Base-by-base conservation (phyloP, 1,140 invertebrate genomes). In the Rhyzopertha dominica region DNA sequence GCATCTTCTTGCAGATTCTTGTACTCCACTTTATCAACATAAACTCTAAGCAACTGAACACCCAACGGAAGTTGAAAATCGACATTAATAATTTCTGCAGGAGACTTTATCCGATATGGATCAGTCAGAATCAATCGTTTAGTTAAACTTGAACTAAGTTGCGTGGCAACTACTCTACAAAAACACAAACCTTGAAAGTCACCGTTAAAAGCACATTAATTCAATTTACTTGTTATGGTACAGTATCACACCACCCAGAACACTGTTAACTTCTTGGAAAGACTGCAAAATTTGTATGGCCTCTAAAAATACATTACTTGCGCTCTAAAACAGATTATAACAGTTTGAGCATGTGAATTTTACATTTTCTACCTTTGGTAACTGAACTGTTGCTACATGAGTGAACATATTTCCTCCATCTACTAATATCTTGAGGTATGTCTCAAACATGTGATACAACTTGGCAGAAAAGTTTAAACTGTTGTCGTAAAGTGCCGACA, bases 371-470 rank as follows among this genome's bases (percentile, higher is more conserved):
- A 87, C 85, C 73, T 88, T 88, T 31, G 87, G 85, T 50, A 90
- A 73, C 62, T 78, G 80, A 47, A 89, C 65, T 63, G 81, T 79
- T 28, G 85, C 82, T 50, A 86, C 79, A 56, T 84, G 78, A 34
- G 83, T 82, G 65, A 90, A 89, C 51, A 85, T 79, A 66, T 84
- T 82, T 13, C 83, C 81, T 39, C 81, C 82, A 45, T 80, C 82
- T 58, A 84, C 83, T 37, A 90, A 69, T 58, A 89, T 80, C 24
- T 86, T 86, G 34, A 90, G 71, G 67, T 88, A 90, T 13, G 84
- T 87, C 68, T 90, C 86, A 60, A 90, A 85, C 59, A 89, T 84
- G 61, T 83, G 80, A 66, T 85, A 85, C 16, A 91, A 69, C 61
- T 85, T 88, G 55, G 86, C 83, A 1, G 77, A 76, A 29, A 89